phyloP scores from a whole-genome alignment of 1,140 invertebrate species.

The Bombus superbus region DNA sequence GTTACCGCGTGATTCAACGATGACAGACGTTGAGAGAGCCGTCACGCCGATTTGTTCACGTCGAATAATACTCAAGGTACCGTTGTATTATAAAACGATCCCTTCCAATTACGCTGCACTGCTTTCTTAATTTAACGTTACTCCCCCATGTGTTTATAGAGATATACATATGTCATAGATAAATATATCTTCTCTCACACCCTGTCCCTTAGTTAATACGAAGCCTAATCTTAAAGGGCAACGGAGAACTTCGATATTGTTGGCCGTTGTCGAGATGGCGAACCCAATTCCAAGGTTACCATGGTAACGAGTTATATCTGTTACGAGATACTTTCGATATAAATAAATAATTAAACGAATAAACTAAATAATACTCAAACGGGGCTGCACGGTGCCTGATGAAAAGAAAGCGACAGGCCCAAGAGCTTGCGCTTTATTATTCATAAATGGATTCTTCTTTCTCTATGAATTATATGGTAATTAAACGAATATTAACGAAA shows the following conservation, averaged over 20 bases:
- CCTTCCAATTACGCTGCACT: constrained; percentile 12
- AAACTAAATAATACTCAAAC: constrained; percentile 55
- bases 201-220: constrained; percentile 56
- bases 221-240: constrained; percentile 41
- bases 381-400: constrained; percentile 34
- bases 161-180: constrained; percentile 30
- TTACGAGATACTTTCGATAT: constrained; percentile 35
- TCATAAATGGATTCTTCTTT: constrained; percentile 28
- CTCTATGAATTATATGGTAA: neutral
- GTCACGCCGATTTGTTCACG: constrained; percentile 33
- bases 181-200: constrained; percentile 40
- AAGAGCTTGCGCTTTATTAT: neutral
- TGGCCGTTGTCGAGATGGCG: constrained; percentile 37
- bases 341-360: constrained; percentile 34
- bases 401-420: constrained; percentile 14
- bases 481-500: constrained; percentile 3
- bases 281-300: constrained; percentile 66
- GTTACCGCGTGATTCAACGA: constrained; percentile 22
- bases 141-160: constrained; percentile 41
- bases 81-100: constrained; percentile 33
- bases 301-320: constrained; percentile 65
- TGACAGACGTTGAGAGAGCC: neutral
- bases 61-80: constrained; percentile 54
- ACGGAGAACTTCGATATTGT: constrained; percentile 27
- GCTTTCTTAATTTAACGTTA: constrained; percentile 57